Conservation (phyloP, 2,797 vertebrate species). For the Bovichtus diacanthus region DNA sequence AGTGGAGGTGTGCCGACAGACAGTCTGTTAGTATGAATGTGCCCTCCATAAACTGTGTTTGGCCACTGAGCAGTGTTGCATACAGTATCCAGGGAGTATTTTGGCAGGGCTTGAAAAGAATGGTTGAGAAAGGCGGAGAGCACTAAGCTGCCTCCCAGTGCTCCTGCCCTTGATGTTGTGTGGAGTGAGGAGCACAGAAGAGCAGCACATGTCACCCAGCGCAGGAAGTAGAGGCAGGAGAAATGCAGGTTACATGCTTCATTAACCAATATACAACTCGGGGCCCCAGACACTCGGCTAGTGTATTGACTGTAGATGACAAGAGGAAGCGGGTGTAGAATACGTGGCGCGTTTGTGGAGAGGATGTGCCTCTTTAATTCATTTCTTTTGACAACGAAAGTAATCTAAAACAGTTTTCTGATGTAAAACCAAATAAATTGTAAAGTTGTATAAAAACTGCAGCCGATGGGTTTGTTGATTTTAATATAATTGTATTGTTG, state of each 20-base stretch:
- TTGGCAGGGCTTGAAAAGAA: constrained; percentile 74
- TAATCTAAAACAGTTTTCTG: constrained; percentile 6
- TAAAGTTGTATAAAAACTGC: not conserved
- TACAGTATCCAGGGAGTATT: constrained; percentile 54
- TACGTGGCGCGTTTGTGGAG: constrained; percentile 6
- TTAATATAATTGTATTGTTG: not conserved
- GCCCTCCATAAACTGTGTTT: constrained; percentile 62
- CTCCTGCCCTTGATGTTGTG: constrained; percentile 70
- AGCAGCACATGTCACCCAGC: constrained; percentile 64
- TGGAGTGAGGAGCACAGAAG: constrained; percentile 66
- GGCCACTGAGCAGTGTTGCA: constrained; percentile 52
- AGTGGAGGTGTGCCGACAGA: constrained; percentile 27
- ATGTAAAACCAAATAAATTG: not conserved
- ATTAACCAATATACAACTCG: constrained; percentile 72
- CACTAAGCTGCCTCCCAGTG: constrained; percentile 66
- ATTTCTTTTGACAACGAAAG: constrained; percentile 30
- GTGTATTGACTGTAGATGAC: constrained; percentile 68
- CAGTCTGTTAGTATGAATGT: constrained; percentile 38
- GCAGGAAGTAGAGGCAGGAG: constrained; percentile 60
- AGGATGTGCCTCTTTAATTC: constrained; percentile 28
- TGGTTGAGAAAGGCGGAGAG: constrained; percentile 59
- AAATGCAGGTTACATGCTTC: constrained; percentile 73
- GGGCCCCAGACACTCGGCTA: constrained; percentile 57
- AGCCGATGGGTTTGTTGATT: not conserved
- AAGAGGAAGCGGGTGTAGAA: constrained; percentile 36